A percentile compares a stretch with the other conserved stretches of the same genome.
These are phyloP conservation scores for Rhinoptilus africanus DNA, from an alignment of 2,113 vertebrate species.

Conservation along the genomic window DNA sequence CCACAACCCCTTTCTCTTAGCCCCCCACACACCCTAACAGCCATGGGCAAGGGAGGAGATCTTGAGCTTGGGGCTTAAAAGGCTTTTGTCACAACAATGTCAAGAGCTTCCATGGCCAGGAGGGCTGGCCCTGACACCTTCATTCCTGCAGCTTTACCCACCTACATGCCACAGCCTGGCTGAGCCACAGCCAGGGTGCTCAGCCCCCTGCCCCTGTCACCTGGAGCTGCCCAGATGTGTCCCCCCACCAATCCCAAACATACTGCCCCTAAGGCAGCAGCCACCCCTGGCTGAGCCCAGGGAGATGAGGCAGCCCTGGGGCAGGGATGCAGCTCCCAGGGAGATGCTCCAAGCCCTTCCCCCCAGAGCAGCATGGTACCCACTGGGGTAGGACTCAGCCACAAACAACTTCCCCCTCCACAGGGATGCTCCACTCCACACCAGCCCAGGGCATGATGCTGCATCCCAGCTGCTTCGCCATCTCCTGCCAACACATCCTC, in stretches of 20 bases:
- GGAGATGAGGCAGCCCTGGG: background rate
- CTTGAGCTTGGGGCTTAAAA: background rate
- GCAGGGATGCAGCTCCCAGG: background rate
- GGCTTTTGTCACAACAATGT: background rate
- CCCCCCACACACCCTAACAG: background rate
- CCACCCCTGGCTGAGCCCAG: background rate
- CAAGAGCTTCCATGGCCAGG: background rate
- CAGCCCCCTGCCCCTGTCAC: fast-evolving
- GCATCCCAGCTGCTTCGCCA: background rate
- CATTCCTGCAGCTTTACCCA: background rate
- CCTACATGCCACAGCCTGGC: fast-evolving
- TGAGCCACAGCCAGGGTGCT: background rate
- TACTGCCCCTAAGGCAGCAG: background rate
- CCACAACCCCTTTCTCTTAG: background rate
- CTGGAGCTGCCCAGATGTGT: fast-evolving
- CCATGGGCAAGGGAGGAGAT: background rate
- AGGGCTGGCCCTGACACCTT: too few relatives aligned
- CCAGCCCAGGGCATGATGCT: fast-evolving
- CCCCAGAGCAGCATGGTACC: background rate
- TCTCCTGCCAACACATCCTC: background rate
- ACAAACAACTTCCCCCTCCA: too few relatives aligned
- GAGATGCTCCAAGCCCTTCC: background rate
- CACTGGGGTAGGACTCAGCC: fast-evolving
- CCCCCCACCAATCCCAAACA: fast-evolving
- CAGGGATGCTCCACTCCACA: fast-evolving